phyloP scores from a whole-genome alignment of 1,140 invertebrate species.

The Lepidurus arcticus region DNA sequence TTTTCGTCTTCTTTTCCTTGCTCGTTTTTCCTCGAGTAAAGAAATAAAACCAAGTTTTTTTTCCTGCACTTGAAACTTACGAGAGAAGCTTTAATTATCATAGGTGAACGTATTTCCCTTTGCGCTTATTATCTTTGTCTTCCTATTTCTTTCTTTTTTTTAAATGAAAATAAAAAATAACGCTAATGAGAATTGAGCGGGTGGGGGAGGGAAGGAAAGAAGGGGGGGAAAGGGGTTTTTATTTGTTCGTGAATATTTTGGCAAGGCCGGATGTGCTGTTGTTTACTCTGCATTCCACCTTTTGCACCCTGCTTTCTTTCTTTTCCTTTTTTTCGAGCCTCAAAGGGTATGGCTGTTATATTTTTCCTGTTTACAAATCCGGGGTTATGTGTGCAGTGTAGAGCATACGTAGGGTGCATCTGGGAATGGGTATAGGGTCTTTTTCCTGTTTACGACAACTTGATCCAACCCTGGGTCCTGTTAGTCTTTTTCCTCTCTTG shows the following conservation, averaged over 20 bases:
- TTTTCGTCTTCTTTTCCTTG: neutral
- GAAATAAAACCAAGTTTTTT: neutral
- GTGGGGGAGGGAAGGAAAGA: neutral
- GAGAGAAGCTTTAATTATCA: neutral
- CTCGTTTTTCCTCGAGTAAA: neutral
- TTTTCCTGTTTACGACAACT: conserved; percentile 22
- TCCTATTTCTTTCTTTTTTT: neutral
- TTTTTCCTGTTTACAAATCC: conserved; percentile 13
- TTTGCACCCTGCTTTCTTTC: neutral
- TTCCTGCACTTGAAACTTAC: neutral
- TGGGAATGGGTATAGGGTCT: conserved; percentile 7
- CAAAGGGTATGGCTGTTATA: neutral
- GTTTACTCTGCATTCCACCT: neutral
- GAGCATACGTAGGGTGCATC: neutral
- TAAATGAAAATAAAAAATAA: neutral
- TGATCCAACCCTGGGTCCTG: conserved; percentile 24
- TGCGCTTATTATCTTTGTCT: neutral
- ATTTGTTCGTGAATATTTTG: neutral
- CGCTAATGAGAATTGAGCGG: neutral
- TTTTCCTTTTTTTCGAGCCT: neutral
- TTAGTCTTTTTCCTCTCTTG: conserved; percentile 23
- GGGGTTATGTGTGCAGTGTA: neutral
- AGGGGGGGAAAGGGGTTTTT: neutral
- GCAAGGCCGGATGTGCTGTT: conserved; percentile 13
- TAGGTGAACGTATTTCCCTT: neutral